These are phyloP conservation scores for Clarias magur DNA, from an alignment of 2,113 vertebrate genomes.

Conservation along the genomic window DNA sequence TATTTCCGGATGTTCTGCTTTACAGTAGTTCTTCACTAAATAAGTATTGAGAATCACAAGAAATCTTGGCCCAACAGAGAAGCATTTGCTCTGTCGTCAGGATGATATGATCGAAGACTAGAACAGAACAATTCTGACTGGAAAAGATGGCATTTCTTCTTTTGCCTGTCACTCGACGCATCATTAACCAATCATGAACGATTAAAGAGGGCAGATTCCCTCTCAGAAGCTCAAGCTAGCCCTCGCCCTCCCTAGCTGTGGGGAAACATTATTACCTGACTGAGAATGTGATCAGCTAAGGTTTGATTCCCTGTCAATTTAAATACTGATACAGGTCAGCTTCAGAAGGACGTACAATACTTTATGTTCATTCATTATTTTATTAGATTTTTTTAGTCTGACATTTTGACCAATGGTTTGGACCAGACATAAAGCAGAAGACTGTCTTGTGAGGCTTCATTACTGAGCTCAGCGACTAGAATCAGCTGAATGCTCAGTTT, in stretches of 20 bases:
- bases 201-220: neutral
- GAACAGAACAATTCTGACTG: no score
- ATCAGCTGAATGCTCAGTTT: slow-evolving; percentile 5
- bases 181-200: neutral
- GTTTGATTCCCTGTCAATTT: neutral
- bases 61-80: neutral
- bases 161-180: neutral
- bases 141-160: neutral
- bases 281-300: neutral
- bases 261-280: neutral
- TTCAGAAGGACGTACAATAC: neutral
- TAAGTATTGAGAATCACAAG: neutral
- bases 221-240: neutral
- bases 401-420: neutral
- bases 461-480: slow-evolving; percentile 35
- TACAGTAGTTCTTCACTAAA: neutral
- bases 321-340: neutral
- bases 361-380: neutral
- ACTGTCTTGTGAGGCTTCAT: slow-evolving; percentile 43
- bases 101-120: no score
- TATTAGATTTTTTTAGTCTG: neutral
- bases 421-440: slow-evolving; percentile 24
- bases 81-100: neutral
- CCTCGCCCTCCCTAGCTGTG: neutral
- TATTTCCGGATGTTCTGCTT: slow-evolving; percentile 29